A percentile compares a stretch with the other conserved stretches of the same genome.
Conservation (phyloP, 2,113 vertebrate species). For the Carlito syrichta region DNA sequence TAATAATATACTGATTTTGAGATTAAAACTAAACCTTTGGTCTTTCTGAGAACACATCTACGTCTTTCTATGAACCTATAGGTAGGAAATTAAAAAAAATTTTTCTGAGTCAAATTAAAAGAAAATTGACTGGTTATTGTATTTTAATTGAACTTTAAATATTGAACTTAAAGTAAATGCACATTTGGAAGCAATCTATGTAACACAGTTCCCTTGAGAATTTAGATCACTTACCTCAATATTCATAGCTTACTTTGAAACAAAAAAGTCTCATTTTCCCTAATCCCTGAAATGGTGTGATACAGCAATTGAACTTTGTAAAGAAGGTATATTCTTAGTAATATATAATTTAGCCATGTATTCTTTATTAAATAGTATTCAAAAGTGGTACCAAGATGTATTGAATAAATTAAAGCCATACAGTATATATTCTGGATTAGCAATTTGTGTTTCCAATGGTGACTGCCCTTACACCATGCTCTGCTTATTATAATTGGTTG, state of each 20-base stretch:
- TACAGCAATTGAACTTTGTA: background rate
- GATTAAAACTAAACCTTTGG: background rate
- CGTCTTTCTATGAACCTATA: background rate
- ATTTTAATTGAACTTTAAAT: background rate
- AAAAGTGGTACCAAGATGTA: background rate
- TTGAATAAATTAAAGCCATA: background rate
- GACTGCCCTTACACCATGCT: rapidly evolving
- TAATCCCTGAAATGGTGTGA: background rate
- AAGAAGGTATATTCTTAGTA: background rate
- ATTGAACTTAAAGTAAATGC: too few relatives aligned
- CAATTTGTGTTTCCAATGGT: background rate
- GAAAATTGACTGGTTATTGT: background rate
- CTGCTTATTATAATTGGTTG: background rate
- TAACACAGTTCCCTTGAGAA: background rate
- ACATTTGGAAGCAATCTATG: background rate
- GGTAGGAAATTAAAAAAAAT: background rate
- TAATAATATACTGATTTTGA: background rate
- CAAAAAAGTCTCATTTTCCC: background rate
- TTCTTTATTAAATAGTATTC: background rate
- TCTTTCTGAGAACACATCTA: background rate
- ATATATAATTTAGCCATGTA: background rate
- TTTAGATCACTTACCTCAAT: background rate
- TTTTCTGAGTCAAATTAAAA: background rate
- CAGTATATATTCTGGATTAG: background rate
- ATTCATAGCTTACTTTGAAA: background rate